These are phyloP conservation scores for Scrobipalpa atriplicella DNA, from an alignment of 2,888 invertebrate species.

Conservation along the genomic window DNA sequence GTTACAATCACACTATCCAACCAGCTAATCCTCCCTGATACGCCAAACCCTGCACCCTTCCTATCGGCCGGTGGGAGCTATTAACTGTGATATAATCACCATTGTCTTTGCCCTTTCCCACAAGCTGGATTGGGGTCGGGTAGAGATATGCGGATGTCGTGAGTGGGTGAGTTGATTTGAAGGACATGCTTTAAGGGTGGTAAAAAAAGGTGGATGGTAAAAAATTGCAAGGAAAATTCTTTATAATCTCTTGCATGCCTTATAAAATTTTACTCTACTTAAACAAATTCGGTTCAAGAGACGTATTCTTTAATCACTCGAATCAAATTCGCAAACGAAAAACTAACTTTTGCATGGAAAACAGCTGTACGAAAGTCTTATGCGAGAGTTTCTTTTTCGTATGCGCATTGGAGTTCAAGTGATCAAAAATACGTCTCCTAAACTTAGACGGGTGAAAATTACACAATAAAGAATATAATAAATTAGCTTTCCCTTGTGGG, in stretches of 20 bases:
- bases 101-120: slow-evolving; percentile 80
- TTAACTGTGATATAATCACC: slow-evolving; percentile 76
- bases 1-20: slow-evolving; percentile 36
- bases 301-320: too few relatives aligned
- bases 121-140: slow-evolving; percentile 57
- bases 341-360: too few relatives aligned
- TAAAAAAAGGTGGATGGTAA: neutral
- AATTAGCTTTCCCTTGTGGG: too few relatives aligned
- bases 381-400: too few relatives aligned
- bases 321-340: too few relatives aligned
- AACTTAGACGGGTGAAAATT: too few relatives aligned
- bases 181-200: neutral
- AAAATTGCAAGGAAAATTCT: neutral
- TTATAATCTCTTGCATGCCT: neutral
- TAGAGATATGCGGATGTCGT: slow-evolving; percentile 33
- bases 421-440: too few relatives aligned
- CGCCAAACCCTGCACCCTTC: slow-evolving; percentile 49
- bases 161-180: slow-evolving; percentile 19
- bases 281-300: too few relatives aligned
- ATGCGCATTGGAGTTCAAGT: too few relatives aligned
- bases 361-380: too few relatives aligned
- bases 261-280: neutral
- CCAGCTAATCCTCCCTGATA: slow-evolving; percentile 69
- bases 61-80: slow-evolving; percentile 65
- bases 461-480: too few relatives aligned